Evolutionary conservation across 2,797 vertebrate species (phyloP).

Genomic region (Chaetophractus vellerosus): DNA sequence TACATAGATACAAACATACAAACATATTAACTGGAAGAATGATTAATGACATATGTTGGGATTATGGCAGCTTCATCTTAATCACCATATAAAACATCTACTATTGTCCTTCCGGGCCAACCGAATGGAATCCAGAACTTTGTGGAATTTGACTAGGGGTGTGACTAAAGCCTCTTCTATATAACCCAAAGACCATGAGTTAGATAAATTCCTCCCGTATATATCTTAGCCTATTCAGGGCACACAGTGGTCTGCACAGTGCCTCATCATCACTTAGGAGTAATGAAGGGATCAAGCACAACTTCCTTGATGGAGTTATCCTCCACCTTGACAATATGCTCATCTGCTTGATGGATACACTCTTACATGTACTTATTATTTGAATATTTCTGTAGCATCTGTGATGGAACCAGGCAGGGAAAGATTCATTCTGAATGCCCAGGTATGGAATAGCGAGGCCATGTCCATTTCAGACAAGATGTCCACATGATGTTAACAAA

Average conservation of each 20-base stretch:
- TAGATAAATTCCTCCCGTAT: background rate
- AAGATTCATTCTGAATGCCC: constrained; percentile 20
- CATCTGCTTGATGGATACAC: background rate
- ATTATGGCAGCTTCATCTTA: background rate
- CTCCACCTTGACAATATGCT: background rate
- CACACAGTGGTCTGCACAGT: background rate
- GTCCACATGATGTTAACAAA: background rate
- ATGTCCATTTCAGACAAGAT: background rate
- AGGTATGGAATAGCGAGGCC: background rate
- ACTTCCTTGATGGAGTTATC: background rate
- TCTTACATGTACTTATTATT: background rate
- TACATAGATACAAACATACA: background rate
- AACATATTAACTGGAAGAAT: background rate
- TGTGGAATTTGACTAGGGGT: background rate
- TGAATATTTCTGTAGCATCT: background rate
- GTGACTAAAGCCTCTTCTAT: background rate
- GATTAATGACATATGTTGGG: background rate
- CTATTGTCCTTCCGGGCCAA: background rate
- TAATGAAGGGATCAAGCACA: background rate
- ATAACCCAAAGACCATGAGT: background rate
- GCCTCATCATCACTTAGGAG: background rate
- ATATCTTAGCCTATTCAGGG: background rate
- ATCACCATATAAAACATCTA: background rate
- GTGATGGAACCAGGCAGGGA: background rate
- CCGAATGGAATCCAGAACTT: background rate